phyloP scores from a whole-genome alignment of 2,888 invertebrate species.

The Drosophila macrospina region DNA sequence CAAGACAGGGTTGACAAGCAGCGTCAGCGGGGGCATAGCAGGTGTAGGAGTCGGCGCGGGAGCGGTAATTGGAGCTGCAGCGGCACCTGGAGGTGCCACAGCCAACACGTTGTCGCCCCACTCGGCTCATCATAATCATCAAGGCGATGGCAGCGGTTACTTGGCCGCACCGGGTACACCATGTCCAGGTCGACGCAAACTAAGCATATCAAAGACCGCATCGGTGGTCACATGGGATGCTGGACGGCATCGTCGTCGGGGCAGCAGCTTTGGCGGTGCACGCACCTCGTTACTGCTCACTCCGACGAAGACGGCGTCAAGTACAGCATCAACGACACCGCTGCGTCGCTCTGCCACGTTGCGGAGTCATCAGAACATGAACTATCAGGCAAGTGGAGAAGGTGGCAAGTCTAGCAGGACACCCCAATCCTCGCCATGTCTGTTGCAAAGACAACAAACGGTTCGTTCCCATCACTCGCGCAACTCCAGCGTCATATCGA shows the following conservation, averaged over 20 bases:
- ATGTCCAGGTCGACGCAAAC: constrained; percentile 83
- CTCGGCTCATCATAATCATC: constrained; percentile 62
- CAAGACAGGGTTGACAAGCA: constrained; percentile 85
- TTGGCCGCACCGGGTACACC: constrained; percentile 85
- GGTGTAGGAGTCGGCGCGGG: constrained; percentile 78
- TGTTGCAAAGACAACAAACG: constrained; percentile 87
- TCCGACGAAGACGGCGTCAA: constrained; percentile 83
- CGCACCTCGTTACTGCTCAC: constrained; percentile 88
- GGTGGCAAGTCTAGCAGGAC: constrained; percentile 82
- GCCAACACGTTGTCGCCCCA: constrained; percentile 67
- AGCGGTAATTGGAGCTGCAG: constrained; percentile 49
- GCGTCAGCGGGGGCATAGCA: constrained; percentile 85
- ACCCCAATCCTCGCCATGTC: constrained; percentile 87
- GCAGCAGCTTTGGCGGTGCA: constrained; percentile 90
- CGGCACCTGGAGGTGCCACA: constrained; percentile 72
- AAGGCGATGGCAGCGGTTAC: constrained; percentile 66
- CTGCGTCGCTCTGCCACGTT: constrained; percentile 88
- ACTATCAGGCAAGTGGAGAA: constrained; percentile 61
- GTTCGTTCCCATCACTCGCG: constrained; percentile 91
- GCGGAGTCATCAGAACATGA: constrained; percentile 86
- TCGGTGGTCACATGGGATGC: constrained; percentile 91
- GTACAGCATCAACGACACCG: constrained; percentile 82
- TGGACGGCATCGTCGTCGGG: constrained; percentile 88
- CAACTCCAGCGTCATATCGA: constrained; percentile 92
- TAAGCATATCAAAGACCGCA: constrained; percentile 86